A percentile compares a stretch with the other conserved stretches of the same genome.
These are phyloP conservation scores for Toxostoma redivivum DNA, from an alignment of 2,113 vertebrate species.

Conservation along the genomic window DNA sequence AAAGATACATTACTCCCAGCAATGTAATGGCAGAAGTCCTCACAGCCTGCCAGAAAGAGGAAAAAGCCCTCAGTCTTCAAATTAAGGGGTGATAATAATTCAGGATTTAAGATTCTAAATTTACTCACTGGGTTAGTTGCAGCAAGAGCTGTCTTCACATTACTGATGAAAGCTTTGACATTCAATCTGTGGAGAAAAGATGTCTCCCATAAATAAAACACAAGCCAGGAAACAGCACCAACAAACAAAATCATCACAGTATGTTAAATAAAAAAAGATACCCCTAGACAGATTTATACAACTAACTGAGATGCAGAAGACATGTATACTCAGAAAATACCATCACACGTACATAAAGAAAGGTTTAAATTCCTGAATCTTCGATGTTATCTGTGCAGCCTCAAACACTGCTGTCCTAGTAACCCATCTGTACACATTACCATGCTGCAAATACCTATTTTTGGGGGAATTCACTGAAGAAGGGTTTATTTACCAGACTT, in stretches of 20 bases:
- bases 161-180: constrained; percentile 96
- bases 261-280: neutral
- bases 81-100: neutral
- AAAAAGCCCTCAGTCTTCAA: constrained; percentile 24
- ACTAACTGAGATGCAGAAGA: neutral
- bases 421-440: neutral
- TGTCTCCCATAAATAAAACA: neutral
- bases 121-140: constrained; percentile 93
- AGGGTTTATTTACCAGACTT: neutral
- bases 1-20: constrained; percentile 93
- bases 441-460: neutral
- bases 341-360: neutral
- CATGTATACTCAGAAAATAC: neutral
- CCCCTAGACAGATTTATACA: neutral
- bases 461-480: neutral
- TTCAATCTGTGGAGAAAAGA: constrained; percentile 79
- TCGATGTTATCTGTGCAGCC: neutral
- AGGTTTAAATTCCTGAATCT: neutral
- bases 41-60: constrained; percentile 77
- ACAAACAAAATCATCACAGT: neutral
- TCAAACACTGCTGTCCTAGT: neutral
- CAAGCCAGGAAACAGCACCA: neutral
- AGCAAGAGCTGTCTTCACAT: constrained; percentile 94
- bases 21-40: constrained; percentile 90
- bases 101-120: neutral